Base-by-base conservation (phyloP, 2,113 vertebrate genomes). In the Cyanocitta stelleri region DNA sequence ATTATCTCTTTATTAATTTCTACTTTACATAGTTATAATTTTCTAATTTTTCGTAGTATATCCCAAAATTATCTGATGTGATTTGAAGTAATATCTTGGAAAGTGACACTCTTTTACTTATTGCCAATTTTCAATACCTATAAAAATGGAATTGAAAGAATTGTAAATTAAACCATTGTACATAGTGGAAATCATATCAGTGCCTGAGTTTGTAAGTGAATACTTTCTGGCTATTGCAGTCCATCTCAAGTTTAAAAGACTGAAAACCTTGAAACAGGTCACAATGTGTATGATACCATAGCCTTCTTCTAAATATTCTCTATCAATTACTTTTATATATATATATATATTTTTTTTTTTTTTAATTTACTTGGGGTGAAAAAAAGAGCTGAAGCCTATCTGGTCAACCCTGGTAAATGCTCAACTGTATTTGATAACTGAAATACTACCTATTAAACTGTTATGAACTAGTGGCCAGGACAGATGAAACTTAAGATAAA, bases 91-190 rank as follows among this genome's bases (percentile, higher is more conserved):
- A 64, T 96, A 96, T 48, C 32, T 95, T 95, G 76, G 80, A 97
- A 96, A 94, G 61, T 83, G 58, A 73, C 86, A 81, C 32, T 73
- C 18, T 88, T 95, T 95, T 75, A 94, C 44, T 96, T 94, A 81
- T 91, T 96, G 83, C 66, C 80, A 96, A 44, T 91, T 96, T 97
- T 90, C 72, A 96, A 75, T 90, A 88, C 66, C 77, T 93, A 76
- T 95, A 96, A 95, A 95, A 97, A 96, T 68, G 27, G 56, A 97
- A 95, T 85, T 92, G 44, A 97, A 97, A 91, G 90, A 94, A 61
- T 81, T 96, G 43, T 81, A 97, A 97, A 97, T 95, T 96, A 93
- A 97, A 91, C 24, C 37, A 86, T 64, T 96, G 73, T 69, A 90
- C 92, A 81, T 77, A 95, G 77, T 37, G 29, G 87, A 95, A 95